Evolutionary conservation across 2,113 vertebrate species (phyloP).

Genomic region (Xiphias gladius): DNA sequence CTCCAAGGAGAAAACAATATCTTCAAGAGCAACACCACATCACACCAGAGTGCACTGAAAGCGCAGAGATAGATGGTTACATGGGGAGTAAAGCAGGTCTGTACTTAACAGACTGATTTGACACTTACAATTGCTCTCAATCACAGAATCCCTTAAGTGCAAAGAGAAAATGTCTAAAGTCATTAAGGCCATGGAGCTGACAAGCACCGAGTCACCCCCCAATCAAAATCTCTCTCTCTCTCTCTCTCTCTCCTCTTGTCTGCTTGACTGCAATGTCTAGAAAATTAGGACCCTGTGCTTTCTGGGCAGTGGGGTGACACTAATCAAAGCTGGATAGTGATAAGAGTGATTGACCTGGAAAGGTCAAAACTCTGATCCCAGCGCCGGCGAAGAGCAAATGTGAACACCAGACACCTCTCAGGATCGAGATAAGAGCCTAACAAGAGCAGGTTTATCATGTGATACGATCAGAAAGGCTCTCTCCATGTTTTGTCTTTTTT

Average conservation of each 20-base stretch:
- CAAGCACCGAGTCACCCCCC: not conserved
- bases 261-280: not conserved
- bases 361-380: constrained; percentile 32
- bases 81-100: not conserved
- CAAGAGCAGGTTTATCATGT: constrained; percentile 24
- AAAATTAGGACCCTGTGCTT: constrained; percentile 11
- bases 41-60: not conserved
- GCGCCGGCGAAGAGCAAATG: not conserved
- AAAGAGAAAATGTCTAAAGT: not conserved
- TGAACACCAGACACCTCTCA: not conserved
- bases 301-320: not conserved
- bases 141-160: not conserved
- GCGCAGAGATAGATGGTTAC: not conserved
- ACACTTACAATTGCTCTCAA: not conserved
- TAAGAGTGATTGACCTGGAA: constrained; percentile 12
- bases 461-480: constrained; percentile 40
- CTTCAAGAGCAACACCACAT: not conserved
- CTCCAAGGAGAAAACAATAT: not conserved
- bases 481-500: constrained; percentile 36
- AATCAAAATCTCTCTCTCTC: constrained; percentile 1
- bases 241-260: not conserved
- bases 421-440: constrained; percentile 2
- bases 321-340: constrained; percentile 23
- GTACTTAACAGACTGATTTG: not conserved
- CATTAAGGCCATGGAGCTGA: not conserved